Conservation (phyloP, 2,888 invertebrate species). For the Orchestes rusci region DNA sequence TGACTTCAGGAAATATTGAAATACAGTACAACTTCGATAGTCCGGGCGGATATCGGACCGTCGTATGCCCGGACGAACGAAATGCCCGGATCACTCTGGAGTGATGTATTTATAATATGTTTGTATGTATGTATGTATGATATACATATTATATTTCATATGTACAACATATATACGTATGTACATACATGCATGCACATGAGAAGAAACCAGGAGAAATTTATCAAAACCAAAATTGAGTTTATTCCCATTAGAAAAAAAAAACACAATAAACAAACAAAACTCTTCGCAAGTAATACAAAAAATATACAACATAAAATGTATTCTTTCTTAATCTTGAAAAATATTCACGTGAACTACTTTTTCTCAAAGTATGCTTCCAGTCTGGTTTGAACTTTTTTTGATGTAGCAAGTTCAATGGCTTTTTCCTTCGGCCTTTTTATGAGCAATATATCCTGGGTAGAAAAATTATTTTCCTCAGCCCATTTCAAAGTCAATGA, state of each 20-base stretch:
- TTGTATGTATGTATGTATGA: no score
- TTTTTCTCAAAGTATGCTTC: no score
- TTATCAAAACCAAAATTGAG: background rate
- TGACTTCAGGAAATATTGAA: no score
- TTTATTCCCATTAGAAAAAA: no score
- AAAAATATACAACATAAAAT: no score
- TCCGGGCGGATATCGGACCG: background rate
- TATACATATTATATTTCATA: background rate
- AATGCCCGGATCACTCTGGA: background rate
- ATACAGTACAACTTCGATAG: background rate
- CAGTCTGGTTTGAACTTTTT: constrained; percentile 4
- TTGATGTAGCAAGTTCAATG: constrained; percentile 1
- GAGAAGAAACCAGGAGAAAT: background rate
- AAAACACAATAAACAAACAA: no score
- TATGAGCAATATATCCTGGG: constrained; percentile 6
- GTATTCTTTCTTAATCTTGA: no score
- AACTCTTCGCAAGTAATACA: no score
- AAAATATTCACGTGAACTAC: no score
- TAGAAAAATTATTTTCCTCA: constrained; percentile 1
- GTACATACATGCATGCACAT: background rate
- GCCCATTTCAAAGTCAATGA: constrained; percentile 4
- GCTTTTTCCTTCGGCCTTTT: constrained; percentile 7
- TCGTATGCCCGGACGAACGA: background rate
- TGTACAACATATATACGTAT: background rate
- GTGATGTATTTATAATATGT: no score